Conservation (phyloP, 2,797 vertebrate genomes). For the Sebastes itinus region DNA sequence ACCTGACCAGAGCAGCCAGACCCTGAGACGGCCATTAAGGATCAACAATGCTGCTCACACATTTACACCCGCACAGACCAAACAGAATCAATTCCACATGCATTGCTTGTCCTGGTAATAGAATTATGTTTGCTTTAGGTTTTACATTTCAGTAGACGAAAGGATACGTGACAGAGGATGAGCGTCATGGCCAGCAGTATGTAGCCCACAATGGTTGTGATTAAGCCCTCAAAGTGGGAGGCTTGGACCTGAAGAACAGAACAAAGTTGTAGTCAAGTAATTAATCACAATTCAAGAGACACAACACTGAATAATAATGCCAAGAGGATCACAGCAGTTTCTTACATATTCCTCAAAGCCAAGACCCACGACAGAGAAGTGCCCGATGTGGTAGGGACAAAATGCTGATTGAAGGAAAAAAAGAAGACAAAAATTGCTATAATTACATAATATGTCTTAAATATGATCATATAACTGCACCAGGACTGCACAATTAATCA, state of each 20-base stretch:
- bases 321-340: slow-evolving; percentile 32
- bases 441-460: not conserved
- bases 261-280: not conserved
- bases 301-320: not conserved
- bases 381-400: slow-evolving; percentile 98
- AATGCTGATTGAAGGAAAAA: slow-evolving; percentile 84
- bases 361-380: slow-evolving; percentile 97
- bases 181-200: slow-evolving; percentile 95
- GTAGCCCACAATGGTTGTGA: slow-evolving; percentile 98
- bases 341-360: slow-evolving; percentile 98
- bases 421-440: not conserved
- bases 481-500: too few relatives aligned
- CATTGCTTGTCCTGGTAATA: not conserved
- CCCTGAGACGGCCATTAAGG: slow-evolving; percentile 88
- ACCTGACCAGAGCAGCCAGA: slow-evolving; percentile 94
- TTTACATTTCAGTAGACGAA: slow-evolving; percentile 35
- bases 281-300: not conserved
- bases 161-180: slow-evolving; percentile 99
- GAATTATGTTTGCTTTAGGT: not conserved
- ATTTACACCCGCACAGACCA: not conserved
- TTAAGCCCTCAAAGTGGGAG: slow-evolving; percentile 98
- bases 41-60: slow-evolving; percentile 53
- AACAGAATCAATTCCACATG: not conserved
- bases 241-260: slow-evolving; percentile 87
- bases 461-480: not conserved